phyloP scores from a whole-genome alignment of 2,888 invertebrate genomes.

The Cheiracanthium punctorium region DNA sequence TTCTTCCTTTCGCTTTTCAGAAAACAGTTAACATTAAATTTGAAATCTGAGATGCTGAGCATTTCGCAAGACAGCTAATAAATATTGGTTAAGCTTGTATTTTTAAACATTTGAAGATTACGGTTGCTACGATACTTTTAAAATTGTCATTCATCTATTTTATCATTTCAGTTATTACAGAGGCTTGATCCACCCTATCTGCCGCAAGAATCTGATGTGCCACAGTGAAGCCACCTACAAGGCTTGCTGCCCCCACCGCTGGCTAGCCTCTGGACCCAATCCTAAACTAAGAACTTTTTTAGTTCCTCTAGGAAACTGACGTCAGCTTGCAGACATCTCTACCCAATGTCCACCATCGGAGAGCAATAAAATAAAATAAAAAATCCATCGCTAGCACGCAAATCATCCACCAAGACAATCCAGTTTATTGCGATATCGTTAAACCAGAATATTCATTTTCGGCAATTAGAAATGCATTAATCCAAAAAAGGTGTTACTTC shows the following conservation, averaged over 20 bases:
- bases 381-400: background rate
- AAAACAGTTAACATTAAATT: too few species aligned
- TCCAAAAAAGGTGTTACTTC: constrained; percentile 2
- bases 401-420: background rate
- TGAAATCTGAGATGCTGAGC: too few species aligned
- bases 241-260: constrained; percentile 67
- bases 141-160: too few species aligned
- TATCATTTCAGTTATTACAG: background rate
- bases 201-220: constrained; percentile 56
- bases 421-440: background rate
- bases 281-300: constrained; percentile 38
- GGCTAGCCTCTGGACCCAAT: constrained; percentile 66
- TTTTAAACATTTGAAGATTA: too few species aligned
- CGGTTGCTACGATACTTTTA: too few species aligned
- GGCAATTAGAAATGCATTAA: constrained; percentile 40
- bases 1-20: too few species aligned
- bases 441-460: constrained; percentile 18
- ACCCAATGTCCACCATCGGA: constrained; percentile 26
- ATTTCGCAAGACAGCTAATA: too few species aligned
- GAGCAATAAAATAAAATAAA: background rate
- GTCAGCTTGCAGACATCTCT: background rate
- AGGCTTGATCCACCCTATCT: constrained; percentile 17
- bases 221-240: constrained; percentile 64
- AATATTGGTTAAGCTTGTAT: too few species aligned
- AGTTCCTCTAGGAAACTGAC: background rate